Percentiles rank a stretch among this genome's conserved stretches.
Evolutionary conservation across 2,888 invertebrate genomes (phyloP).

Genomic region (Panopea generosa): DNA sequence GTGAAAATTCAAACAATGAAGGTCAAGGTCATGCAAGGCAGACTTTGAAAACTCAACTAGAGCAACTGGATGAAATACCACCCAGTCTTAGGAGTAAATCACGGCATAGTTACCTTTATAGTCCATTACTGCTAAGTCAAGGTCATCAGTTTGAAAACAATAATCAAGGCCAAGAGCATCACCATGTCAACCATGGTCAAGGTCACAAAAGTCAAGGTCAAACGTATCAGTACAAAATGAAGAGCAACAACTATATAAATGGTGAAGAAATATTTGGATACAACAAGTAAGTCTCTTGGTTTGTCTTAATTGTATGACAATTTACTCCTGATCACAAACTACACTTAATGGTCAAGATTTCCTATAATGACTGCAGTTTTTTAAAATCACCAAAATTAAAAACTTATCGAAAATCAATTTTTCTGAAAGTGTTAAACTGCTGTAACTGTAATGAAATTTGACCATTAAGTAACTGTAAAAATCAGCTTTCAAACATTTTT

Average conservation of each 20-base stretch:
- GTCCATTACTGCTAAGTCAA: conserved; percentile 39
- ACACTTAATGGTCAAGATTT: too few species aligned
- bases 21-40: conserved; percentile 2
- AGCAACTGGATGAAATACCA: conserved; percentile 1
- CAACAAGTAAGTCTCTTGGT: conserved; percentile 23
- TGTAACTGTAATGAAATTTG: too few species aligned
- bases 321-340: too few species aligned
- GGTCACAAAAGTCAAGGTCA: conserved; percentile 35
- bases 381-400: too few species aligned
- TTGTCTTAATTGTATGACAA: too few species aligned
- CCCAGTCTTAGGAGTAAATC: neutral
- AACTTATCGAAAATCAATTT: too few species aligned
- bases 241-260: neutral
- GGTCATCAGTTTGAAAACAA: conserved; percentile 14
- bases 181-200: conserved; percentile 10
- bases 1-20: neutral
- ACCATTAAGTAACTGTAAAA: too few species aligned
- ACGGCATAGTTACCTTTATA: conserved; percentile 26
- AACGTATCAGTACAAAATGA: neutral
- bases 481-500: too few species aligned
- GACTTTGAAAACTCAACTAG: conserved; percentile 7
- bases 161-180: conserved; percentile 7
- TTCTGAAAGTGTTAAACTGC: too few species aligned
- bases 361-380: too few species aligned
- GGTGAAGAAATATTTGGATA: conserved; percentile 28